phyloP scores from a whole-genome alignment of 2,797 vertebrate genomes.

The Knipowitschia caucasica region DNA sequence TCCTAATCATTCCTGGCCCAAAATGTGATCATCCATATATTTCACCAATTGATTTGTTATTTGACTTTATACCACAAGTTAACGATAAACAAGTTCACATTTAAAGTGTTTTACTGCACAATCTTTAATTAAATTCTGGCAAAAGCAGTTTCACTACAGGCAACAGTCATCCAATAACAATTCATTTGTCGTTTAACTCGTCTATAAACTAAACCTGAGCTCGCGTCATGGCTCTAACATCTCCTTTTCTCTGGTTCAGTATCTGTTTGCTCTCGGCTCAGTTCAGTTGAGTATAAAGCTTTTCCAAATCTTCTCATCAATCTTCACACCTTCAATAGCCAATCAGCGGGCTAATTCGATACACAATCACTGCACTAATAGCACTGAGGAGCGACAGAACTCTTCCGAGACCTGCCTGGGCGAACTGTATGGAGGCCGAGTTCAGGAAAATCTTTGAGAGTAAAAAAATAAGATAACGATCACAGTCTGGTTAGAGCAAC shows the following conservation, averaged over 20 bases:
- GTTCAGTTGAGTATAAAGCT: constrained; percentile 67
- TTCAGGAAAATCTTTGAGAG: constrained; percentile 37
- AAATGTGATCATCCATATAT: too few relatives aligned
- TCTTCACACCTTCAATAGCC: constrained; percentile 72
- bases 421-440: constrained; percentile 49
- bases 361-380: constrained; percentile 73
- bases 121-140: too few relatives aligned
- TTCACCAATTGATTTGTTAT: too few relatives aligned
- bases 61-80: too few relatives aligned
- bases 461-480: constrained; percentile 45
- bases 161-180: too few relatives aligned
- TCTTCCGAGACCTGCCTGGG: constrained; percentile 48
- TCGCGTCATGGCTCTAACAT: not conserved
- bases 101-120: too few relatives aligned
- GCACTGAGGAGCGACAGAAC: constrained; percentile 53
- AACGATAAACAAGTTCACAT: too few relatives aligned
- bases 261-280: constrained; percentile 23
- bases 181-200: too few relatives aligned
- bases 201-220: not conserved
- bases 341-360: constrained; percentile 74
- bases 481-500: constrained; percentile 21
- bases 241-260: not conserved
- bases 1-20: too few relatives aligned
- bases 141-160: too few relatives aligned
- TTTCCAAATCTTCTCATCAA: constrained; percentile 73